Evolutionary conservation across 1,140 invertebrate genomes (phyloP), one percentile per base, ranked within the genome.

Genomic region (Megalonaias nervosa): DNA sequence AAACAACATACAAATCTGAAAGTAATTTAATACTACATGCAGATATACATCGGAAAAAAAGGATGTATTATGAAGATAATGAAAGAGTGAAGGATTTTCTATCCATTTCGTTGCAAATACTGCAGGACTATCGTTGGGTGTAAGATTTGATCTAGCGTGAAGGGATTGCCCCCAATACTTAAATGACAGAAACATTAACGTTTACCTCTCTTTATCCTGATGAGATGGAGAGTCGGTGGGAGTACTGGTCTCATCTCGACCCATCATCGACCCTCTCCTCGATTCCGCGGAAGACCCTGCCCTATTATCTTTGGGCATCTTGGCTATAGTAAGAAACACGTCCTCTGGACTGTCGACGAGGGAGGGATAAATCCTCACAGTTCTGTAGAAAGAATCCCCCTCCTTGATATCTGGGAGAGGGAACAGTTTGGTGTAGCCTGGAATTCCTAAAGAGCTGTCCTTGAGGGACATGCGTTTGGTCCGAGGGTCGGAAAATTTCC

Each of bases 301-400:
- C 56, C 75, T 64, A 16, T 70, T 66, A 17, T 83, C 80, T 9
- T 64, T 66, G 4, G 69, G 26, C 48, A 61, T 70, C 19, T 61
- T 62, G 6, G 75, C 77, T 21, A 83, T 57, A 13, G 82, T 75
- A 11, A 85, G 60, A 23, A 64, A 74, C 0, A 84, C 71, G 21
- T 85, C 84, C 23, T 84, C 82, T 19, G 74, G 71, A 67, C 65
- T 17, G 56, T 83, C 82, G 5, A 80, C 74, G 15, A 81, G 58
- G 4, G 81, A 81, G 19, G 84, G 84, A 59, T 81, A 84, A 14
- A 77, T 74, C 19, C 77, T 67, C 17, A 81, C 78, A 16, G 82
- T 85, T 66, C 75, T 79, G 62, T 85, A 85, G 68, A 74, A 85
- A 1, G 75, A 70, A 58, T 85, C 84, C 1, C 84, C 84, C 21